phyloP scores from a whole-genome alignment of 2,888 invertebrate species.

The Romanomermis culicivorax region DNA sequence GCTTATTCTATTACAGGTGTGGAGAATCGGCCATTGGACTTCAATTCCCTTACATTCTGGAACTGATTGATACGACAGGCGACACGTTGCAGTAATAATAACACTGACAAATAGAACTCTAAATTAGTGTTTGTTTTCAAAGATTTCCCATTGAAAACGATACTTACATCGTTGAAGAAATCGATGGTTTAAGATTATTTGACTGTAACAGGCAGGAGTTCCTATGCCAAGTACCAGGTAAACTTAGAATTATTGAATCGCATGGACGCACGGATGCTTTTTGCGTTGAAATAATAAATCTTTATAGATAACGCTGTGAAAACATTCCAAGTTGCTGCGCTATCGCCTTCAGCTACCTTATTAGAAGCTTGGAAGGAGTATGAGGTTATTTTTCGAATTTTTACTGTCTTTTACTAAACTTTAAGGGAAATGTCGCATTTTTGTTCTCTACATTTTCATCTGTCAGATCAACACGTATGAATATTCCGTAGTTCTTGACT shows the following conservation, averaged over 20 bases:
- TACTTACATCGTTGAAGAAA: slow-evolving; percentile 40
- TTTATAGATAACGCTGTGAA: not conserved
- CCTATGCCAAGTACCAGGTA: slow-evolving; percentile 47
- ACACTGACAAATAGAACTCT: too few species aligned
- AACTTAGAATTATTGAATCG: slow-evolving; percentile 7
- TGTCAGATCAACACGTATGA: too few species aligned
- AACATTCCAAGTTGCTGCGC: slow-evolving; percentile 49
- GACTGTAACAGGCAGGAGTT: slow-evolving; percentile 61
- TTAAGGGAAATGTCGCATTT: slow-evolving; percentile 1
- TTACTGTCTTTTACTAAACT: not conserved
- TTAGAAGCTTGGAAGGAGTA: slow-evolving; percentile 78
- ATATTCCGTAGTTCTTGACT: too few species aligned
- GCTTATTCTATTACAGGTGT: not conserved
- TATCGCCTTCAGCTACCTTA: slow-evolving; percentile 68
- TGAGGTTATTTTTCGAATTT: slow-evolving; percentile 34
- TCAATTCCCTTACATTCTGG: not conserved
- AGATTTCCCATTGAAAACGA: not conserved
- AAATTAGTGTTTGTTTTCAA: not conserved
- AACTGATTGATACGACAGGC: not conserved
- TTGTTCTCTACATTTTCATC: too few species aligned
- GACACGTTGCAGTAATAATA: not conserved
- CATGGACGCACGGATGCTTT: not conserved
- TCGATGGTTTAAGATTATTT: slow-evolving; percentile 71
- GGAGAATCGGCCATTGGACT: not conserved
- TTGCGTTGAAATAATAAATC: not conserved